Evolutionary conservation across 2,888 invertebrate genomes (phyloP).

Genomic region (Geotrupes spiniger): DNA sequence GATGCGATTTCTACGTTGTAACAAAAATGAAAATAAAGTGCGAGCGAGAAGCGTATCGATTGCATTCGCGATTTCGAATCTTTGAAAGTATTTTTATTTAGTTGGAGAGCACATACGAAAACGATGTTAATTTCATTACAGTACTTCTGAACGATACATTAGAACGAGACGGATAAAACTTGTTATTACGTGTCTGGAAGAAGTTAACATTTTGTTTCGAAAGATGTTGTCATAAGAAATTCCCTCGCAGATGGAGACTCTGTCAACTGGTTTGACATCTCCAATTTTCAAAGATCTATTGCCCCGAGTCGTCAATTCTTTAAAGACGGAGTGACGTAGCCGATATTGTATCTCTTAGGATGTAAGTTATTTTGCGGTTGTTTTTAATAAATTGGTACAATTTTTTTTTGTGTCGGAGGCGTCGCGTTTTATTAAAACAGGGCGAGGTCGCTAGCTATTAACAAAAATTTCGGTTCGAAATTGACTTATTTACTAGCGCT

Average conservation of each 20-base stretch:
- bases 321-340: constrained; percentile 4
- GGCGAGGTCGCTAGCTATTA: too few species aligned
- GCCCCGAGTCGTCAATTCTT: constrained; percentile 23
- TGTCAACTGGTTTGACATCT: constrained; percentile 26
- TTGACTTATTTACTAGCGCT: constrained; percentile 6
- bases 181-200: constrained; percentile 10
- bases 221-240: constrained; percentile 25
- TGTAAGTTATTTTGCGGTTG: background rate
- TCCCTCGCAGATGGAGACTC: constrained; percentile 20
- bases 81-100: too few species aligned
- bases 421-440: too few species aligned
- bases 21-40: too few species aligned
- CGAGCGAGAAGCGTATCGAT: too few species aligned
- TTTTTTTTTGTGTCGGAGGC: too few species aligned
- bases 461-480: too few species aligned
- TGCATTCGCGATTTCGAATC: too few species aligned
- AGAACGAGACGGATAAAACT: background rate
- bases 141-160: too few species aligned
- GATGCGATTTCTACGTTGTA: too few species aligned
- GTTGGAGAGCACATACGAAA: too few species aligned
- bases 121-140: too few species aligned
- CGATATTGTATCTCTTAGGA: background rate
- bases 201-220: constrained; percentile 26
- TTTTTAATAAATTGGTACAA: constrained; percentile 4
- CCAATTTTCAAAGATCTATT: constrained; percentile 31